phyloP scores from a whole-genome alignment of 1,140 invertebrate species.

The Anagrus nilaparvatae region DNA sequence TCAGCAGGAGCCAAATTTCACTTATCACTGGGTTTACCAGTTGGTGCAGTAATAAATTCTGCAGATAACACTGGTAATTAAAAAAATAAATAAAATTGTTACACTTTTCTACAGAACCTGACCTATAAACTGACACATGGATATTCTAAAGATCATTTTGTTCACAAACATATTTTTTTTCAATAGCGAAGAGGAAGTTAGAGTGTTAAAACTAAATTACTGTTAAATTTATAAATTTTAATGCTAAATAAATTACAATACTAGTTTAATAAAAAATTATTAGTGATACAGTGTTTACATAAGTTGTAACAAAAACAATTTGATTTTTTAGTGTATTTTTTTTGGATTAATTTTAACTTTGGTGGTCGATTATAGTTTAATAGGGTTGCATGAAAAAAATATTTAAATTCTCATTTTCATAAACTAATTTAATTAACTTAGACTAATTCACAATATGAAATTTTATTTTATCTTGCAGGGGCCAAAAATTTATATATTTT shows the following conservation, averaged over 20 bases:
- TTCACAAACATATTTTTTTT: too few relatives aligned
- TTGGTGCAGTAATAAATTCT: constrained; percentile 98
- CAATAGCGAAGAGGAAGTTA: too few relatives aligned
- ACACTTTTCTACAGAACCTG: constrained; percentile 15
- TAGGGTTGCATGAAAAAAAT: too few relatives aligned
- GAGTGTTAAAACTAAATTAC: too few relatives aligned
- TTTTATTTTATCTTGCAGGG: constrained; percentile 49
- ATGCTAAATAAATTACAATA: too few relatives aligned
- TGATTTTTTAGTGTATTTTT: constrained; percentile 5
- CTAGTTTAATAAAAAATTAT: too few relatives aligned
- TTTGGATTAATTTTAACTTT: constrained; percentile 1
- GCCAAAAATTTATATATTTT: constrained; percentile 99
- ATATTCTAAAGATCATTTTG: too few relatives aligned
- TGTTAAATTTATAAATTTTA: too few relatives aligned
- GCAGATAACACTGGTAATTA: constrained; percentile 91
- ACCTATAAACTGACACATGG: constrained; percentile 19
- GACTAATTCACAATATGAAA: not conserved
- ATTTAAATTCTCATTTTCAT: too few relatives aligned
- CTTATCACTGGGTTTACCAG: constrained; percentile 96
- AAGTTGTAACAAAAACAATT: not conserved
- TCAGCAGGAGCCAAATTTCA: constrained; percentile 99
- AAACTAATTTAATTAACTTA: constrained; percentile 7
- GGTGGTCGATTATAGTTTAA: not conserved
- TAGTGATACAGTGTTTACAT: too few relatives aligned
- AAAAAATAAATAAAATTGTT: constrained; percentile 5